Conservation (phyloP, 2,797 vertebrate genomes). For the Intellagama lesueurii region DNA sequence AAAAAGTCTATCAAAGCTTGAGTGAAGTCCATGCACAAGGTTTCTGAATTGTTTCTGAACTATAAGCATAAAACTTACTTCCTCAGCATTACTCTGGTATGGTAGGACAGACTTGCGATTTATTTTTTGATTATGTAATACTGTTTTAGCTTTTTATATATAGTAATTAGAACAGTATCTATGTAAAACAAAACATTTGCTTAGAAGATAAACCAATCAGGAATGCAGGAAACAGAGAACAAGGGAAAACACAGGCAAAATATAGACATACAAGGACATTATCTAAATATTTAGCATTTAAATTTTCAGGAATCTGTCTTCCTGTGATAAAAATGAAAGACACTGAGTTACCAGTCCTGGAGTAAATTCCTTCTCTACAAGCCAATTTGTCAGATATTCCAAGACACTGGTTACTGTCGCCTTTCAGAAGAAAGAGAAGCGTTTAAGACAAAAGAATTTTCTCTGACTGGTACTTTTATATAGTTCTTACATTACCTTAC, state of each 20-base stretch:
- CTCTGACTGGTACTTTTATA: neutral
- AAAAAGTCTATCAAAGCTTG: neutral
- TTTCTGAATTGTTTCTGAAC: neutral
- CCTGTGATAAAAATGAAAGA: too few species aligned
- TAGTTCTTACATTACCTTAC: neutral
- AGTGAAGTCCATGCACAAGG: neutral
- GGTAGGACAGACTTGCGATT: neutral
- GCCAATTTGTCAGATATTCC: slow-evolving; percentile 92
- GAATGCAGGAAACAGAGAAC: neutral
- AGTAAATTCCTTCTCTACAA: slow-evolving; percentile 89
- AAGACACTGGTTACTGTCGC: slow-evolving; percentile 88
- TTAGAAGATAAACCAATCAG: neutral
- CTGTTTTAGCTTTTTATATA: neutral
- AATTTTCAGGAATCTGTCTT: neutral
- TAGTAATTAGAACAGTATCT: neutral
- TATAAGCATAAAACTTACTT: neutral
- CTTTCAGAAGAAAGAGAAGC: slow-evolving; percentile 74
- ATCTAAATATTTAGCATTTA: neutral
- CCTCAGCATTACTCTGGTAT: neutral
- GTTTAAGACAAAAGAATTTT: slow-evolving; percentile 4
- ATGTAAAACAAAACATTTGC: neutral
- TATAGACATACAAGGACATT: neutral
- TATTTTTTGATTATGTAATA: neutral
- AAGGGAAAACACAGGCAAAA: too few species aligned
- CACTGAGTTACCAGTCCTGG: slow-evolving; percentile 82